These are phyloP conservation scores for Panopea generosa DNA, from an alignment of 2,888 invertebrate genomes.

Conservation along the genomic window DNA sequence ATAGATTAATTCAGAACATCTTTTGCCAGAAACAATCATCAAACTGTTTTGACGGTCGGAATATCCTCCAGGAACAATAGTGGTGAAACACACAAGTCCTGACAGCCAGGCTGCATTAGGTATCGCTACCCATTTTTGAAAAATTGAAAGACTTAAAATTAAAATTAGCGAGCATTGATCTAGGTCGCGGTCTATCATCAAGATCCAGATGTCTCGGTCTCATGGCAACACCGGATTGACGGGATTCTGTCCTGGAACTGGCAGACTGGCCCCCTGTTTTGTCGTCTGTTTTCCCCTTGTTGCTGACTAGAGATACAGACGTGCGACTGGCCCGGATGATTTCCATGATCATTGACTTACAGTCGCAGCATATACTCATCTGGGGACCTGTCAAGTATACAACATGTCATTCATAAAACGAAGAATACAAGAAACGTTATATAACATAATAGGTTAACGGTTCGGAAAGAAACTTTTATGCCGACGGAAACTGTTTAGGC, in stretches of 20 bases:
- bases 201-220: slow-evolving; percentile 36
- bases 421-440: too few relatives aligned
- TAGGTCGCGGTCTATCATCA: slow-evolving; percentile 46
- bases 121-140: slow-evolving; percentile 36
- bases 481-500: too few relatives aligned
- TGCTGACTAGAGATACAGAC: slow-evolving; percentile 76
- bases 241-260: neutral
- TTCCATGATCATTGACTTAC: slow-evolving; percentile 96
- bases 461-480: neutral
- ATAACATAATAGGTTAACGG: neutral
- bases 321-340: slow-evolving; percentile 95
- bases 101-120: too few relatives aligned
- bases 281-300: slow-evolving; percentile 24
- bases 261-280: slow-evolving; percentile 1
- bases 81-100: too few relatives aligned
- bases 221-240: slow-evolving; percentile 4
- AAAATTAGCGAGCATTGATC: slow-evolving; percentile 53
- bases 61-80: too few relatives aligned
- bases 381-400: slow-evolving; percentile 87
- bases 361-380: slow-evolving; percentile 97
- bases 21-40: too few relatives aligned
- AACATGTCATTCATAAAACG: slow-evolving; percentile 14
- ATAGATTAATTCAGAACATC: too few relatives aligned
- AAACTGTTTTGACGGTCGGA: too few relatives aligned
- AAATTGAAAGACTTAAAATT: slow-evolving; percentile 56